Percentiles rank a stretch among this genome's conserved stretches.
Conservation (phyloP, 2,888 invertebrate genomes). For the Julus scandinavius region DNA sequence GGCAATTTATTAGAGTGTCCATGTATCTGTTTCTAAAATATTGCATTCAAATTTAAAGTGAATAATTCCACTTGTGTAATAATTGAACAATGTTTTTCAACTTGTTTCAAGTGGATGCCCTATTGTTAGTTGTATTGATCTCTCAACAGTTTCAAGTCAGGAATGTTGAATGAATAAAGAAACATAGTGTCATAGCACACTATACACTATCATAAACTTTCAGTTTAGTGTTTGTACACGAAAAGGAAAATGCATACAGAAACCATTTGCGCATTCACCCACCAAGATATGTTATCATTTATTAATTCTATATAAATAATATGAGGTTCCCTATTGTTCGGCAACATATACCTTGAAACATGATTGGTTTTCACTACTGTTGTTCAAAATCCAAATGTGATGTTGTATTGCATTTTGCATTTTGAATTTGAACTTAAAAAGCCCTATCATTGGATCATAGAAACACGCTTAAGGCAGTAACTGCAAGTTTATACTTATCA, state of each 20-base stretch:
- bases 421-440: neutral
- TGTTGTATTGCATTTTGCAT: neutral
- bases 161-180: neutral
- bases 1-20: neutral
- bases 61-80: no score
- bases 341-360: neutral
- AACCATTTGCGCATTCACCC: neutral
- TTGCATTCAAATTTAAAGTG: no score
- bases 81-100: neutral
- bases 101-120: neutral
- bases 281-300: neutral
- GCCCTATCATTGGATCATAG: no score
- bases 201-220: neutral
- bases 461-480: neutral
- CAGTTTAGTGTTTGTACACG: neutral
- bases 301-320: neutral
- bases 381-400: neutral
- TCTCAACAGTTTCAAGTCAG: neutral
- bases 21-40: neutral
- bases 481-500: neutral
- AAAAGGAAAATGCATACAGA: neutral
- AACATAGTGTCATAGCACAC: no score
- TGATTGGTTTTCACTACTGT: neutral
- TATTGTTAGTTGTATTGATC: no score
- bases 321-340: neutral